Conservation (phyloP, 92 coral and sea anemone species). For the Parazoanthus atlanticus region DNA sequence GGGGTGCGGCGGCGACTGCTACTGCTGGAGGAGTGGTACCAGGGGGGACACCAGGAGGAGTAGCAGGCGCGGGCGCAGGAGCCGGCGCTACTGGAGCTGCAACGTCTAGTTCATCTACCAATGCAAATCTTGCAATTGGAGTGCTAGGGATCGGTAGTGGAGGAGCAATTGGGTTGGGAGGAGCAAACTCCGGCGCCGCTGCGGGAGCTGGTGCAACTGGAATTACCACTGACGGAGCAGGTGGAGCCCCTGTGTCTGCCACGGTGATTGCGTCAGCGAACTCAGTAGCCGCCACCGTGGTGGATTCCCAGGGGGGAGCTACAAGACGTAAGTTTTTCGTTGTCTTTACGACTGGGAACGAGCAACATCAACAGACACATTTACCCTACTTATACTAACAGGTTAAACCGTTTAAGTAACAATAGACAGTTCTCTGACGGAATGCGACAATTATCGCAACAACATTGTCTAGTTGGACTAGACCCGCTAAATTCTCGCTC, state of each 20-base stretch:
- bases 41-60: not conserved
- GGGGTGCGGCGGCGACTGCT: not conserved
- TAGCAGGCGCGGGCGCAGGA: not conserved
- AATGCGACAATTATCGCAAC: too few species aligned
- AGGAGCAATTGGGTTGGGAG: conserved; percentile 33
- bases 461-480: too few species aligned
- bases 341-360: not conserved
- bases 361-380: too few species aligned
- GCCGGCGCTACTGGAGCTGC: not conserved
- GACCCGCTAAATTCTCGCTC: too few species aligned
- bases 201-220: conserved; percentile 2
- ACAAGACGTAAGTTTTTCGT: conserved; percentile 12
- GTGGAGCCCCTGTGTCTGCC: conserved; percentile 29
- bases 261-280: conserved; percentile 38
- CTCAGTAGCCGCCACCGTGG: conserved; percentile 27
- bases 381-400: too few species aligned
- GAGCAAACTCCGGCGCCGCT: conserved; percentile 26
- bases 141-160: conserved; percentile 33
- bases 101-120: not conserved
- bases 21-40: not conserved
- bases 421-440: too few species aligned
- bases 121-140: not conserved
- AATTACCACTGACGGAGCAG: conserved; percentile 19
- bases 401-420: too few species aligned
- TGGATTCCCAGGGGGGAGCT: conserved; percentile 35